A percentile compares a stretch with the other conserved stretches of the same genome.
Evolutionary conservation across 2,888 invertebrate species (phyloP).

Genomic region (Diaprepes abbreviatus): DNA sequence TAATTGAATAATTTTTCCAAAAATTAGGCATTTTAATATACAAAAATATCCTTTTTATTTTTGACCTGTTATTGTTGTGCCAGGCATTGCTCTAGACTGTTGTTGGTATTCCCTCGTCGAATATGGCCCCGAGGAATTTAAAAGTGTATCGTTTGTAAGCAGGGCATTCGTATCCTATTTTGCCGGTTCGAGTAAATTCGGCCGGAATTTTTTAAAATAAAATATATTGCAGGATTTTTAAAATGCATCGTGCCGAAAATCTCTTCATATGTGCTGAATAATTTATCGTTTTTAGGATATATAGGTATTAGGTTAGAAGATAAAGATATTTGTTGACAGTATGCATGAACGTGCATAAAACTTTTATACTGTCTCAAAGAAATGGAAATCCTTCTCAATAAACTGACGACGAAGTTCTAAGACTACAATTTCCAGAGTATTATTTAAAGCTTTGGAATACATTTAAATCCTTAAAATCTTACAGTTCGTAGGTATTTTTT

Average conservation of each 20-base stretch:
- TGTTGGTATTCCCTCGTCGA: constrained; percentile 19
- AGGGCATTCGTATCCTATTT: constrained; percentile 18
- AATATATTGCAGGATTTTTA: constrained; percentile 25
- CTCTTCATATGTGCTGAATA: constrained; percentile 23
- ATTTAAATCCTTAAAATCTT: too few relatives aligned
- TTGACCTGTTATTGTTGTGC: too few relatives aligned
- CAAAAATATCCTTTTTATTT: too few relatives aligned
- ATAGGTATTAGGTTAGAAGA: constrained; percentile 10
- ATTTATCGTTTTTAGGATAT: constrained; percentile 11
- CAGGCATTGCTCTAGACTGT: background rate
- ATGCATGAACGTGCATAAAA: background rate
- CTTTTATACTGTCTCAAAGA: background rate
- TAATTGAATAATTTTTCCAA: too few relatives aligned
- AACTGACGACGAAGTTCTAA: too few relatives aligned
- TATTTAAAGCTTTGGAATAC: too few relatives aligned
- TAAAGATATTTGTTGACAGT: constrained; percentile 19
- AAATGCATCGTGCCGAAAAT: constrained; percentile 30
- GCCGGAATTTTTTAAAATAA: constrained; percentile 29
- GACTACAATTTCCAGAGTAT: too few relatives aligned
- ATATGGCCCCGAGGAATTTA: constrained; percentile 16
- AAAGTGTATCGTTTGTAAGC: constrained; percentile 32
- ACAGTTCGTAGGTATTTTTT: too few relatives aligned
- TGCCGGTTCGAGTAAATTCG: constrained; percentile 22
- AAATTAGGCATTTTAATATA: too few relatives aligned
- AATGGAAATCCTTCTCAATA: too few relatives aligned